Base-by-base conservation (phyloP, 2,888 invertebrate genomes). In the Tyria jacobaeae region DNA sequence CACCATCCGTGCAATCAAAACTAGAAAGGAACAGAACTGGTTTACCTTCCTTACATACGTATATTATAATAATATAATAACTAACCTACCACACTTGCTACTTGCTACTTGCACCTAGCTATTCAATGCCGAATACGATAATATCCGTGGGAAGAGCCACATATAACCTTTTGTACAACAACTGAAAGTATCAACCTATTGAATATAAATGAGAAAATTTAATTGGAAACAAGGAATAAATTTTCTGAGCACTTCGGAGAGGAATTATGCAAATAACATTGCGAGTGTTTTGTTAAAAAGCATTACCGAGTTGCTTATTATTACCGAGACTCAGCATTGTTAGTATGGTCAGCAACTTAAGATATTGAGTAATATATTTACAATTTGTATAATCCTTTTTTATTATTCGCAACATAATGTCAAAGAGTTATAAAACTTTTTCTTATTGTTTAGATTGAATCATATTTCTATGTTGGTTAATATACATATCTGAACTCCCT, bases 171-270 rank as follows among this genome's bases (percentile, higher is more conserved):
- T 39, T 24, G 37, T 49, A 44, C 12, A 48, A 25, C 35, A 31
- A 31, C 62, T 54, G 58, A 67, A 64, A 71, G 74, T 62, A 67
- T 62, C 54, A 64, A 70, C 58, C 63, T 70, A 78, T 76, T 75
- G 78, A 80, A 81, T 79, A 72, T 64, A 78, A 79, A 81, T 71
- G 75, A 66, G 57, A 31, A 53, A 62, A 73, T 78, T 73, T 75
- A 78, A 76, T 77, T 73, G 60, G 60, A 70, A 74, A 66, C 66
- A 71, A 62, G 55, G 60, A 66, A 73, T 64, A 76, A 1, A 65
- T 66, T 66, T 69, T 62, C 24, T 17, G 54, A 24, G 57, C 31
- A 62, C 69, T 71, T 65, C 37, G 3, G 64, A 66, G 68, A 64
- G 63, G 50, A 67, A 61, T 71, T 74, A 74, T 64, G 53, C 41